A percentile compares a stretch with the other conserved stretches of the same genome.
phyloP scores from a whole-genome alignment of 1,140 invertebrate species.

The Diabrotica undecimpunctata region DNA sequence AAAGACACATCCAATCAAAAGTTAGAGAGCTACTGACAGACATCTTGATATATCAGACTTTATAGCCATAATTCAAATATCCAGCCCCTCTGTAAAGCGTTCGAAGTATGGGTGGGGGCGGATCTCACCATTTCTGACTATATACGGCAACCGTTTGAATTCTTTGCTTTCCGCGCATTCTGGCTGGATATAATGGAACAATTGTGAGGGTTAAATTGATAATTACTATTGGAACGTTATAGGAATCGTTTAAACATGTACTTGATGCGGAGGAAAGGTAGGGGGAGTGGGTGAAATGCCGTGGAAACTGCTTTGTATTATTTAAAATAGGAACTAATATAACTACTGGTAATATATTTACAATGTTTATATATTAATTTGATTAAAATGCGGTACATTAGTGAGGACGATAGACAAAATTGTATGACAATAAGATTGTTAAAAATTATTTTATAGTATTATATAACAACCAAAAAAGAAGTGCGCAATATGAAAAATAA shows the following conservation, averaged over 20 bases:
- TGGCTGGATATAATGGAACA: constrained; percentile 6
- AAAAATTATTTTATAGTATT: no score
- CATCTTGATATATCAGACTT: constrained; percentile 31
- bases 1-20: constrained; percentile 12
- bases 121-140: constrained; percentile 4
- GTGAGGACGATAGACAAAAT: no score
- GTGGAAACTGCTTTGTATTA: no score
- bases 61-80: constrained; percentile 38
- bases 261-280: no score
- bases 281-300: no score
- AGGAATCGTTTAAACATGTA: background rate
- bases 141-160: constrained; percentile 15
- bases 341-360: no score
- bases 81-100: constrained; percentile 13
- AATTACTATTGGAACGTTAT: constrained; percentile 12
- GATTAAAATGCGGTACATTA: no score
- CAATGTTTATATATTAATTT: no score
- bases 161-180: constrained; percentile 16
- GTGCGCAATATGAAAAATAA: no score
- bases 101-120: constrained; percentile 19
- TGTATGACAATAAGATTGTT: no score
- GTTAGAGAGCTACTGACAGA: constrained; percentile 22
- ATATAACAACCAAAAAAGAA: no score
- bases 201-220: constrained; percentile 21
- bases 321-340: no score